Conservation (phyloP, 2,888 invertebrate species). For the Lycophotia porphyrea region DNA sequence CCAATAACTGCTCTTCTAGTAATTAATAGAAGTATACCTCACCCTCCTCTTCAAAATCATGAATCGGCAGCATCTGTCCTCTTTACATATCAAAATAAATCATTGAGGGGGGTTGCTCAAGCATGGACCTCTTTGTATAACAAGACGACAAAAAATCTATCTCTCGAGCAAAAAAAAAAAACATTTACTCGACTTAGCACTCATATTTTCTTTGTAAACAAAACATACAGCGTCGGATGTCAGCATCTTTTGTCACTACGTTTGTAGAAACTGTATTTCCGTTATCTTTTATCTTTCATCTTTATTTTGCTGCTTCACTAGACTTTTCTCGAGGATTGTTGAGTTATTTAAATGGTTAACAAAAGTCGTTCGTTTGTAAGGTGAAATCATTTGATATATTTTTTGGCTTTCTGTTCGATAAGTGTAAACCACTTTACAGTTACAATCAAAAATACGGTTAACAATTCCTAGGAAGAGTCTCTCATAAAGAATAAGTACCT, state of each 20-base stretch:
- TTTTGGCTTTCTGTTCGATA: not conserved
- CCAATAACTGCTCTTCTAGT: not conserved
- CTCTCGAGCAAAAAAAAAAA: conserved; percentile 49
- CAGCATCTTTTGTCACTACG: conserved; percentile 56
- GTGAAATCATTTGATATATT: not conserved
- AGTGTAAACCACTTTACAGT: not conserved
- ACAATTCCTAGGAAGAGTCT: not conserved
- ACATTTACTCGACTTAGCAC: conserved; percentile 57
- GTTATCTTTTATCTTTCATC: conserved; percentile 59
- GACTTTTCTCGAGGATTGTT: conserved; percentile 27
- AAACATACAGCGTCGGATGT: conserved; percentile 52
- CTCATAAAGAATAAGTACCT: not conserved
- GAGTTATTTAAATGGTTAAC: conserved; percentile 45
- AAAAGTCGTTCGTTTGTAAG: conserved; percentile 6
- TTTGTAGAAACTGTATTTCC: conserved; percentile 55
- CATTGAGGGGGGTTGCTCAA: conserved; percentile 64
- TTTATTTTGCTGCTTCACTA: conserved; percentile 50
- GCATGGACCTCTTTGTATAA: conserved; percentile 66
- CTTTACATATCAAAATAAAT: conserved; percentile 73
- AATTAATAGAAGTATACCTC: conserved; percentile 33
- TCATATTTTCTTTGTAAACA: conserved; percentile 68
- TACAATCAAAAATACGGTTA: not conserved
- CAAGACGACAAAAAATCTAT: conserved; percentile 62
- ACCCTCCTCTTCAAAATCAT: conserved; percentile 56
- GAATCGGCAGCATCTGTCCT: conserved; percentile 67